Evolutionary conservation across 2,113 vertebrate species (phyloP), one percentile per base, ranked within the genome.

Genomic region (Cryptomyrus ogoouensis): DNA sequence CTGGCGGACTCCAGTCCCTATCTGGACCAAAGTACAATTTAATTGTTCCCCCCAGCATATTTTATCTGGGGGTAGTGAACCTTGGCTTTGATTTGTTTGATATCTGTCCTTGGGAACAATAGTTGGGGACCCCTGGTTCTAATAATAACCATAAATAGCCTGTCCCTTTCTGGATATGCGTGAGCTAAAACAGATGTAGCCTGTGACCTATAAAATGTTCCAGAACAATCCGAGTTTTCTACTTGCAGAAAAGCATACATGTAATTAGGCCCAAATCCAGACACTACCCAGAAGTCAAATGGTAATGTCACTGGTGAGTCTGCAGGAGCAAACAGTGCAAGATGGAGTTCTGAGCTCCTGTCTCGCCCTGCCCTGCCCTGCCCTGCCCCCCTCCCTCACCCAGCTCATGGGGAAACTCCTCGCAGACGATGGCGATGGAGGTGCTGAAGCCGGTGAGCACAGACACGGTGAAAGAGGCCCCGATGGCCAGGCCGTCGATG

Each of bases 361-460:
- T 49, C 3, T 31, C 5, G 9, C 56, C 12, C 90, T 95, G 19
- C 53, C 53, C 19, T 24, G 9, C 56, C 12, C 90, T 95, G 19
- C 53, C 53, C 19, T 24, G 53, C 5, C 19, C 53, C 53, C 19
- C 53, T 21, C 53, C 27, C 89, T 97, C 93, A 99, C 98, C 98
- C 87, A 99, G 93, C 92, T 99, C 98, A 9, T 99, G 98, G 35
- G 98, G 98, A 93, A 99, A 99, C 94, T 99, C 98, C 93, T 99
- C 98, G 3, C 98, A 99, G 47, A 99, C 94, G 44, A 99, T 99
- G 46, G 98, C 98, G 24, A 97, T 97, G 42, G 98, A 98, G 0
- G 98, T 99, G 85, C 98, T 99, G 93, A 99, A 97, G 1, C 98
- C 98, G 35, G 97, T 94, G 86, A 99, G 92, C 0, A 98, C 58